Evolutionary conservation across 2,113 vertebrate genomes (phyloP).

Genomic region (Leptodactylus fuscus): DNA sequence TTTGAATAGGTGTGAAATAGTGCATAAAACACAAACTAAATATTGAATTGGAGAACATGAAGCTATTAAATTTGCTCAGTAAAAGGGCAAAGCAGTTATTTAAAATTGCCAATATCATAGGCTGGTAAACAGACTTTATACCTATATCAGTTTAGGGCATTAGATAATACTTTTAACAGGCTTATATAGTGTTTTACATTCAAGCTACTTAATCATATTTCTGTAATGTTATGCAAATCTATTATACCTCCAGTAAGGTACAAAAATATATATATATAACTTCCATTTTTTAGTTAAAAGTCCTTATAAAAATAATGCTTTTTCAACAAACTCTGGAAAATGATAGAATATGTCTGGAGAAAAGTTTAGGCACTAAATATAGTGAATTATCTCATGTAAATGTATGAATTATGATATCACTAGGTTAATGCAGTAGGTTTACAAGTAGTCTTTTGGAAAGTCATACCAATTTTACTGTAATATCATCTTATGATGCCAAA

Average conservation of each 20-base stretch:
- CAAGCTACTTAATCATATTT: not conserved
- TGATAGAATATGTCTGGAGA: no score
- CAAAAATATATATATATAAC: not conserved
- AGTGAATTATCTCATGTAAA: no score
- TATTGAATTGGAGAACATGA: not conserved
- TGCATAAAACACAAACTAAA: not conserved
- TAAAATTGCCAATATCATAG: not conserved
- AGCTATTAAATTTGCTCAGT: not conserved
- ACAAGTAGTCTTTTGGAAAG: no score
- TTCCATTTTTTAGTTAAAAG: not conserved
- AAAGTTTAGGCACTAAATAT: not conserved
- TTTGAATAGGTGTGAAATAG: constrained; percentile 31
- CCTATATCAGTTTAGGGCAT: not conserved
- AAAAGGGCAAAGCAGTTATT: not conserved
- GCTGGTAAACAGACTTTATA: not conserved
- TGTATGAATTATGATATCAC: no score
- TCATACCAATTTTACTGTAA: no score
- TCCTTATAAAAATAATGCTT: not conserved
- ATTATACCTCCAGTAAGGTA: not conserved
- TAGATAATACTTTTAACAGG: not conserved
- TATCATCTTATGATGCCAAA: no score
- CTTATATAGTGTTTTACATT: not conserved
- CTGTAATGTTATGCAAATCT: not conserved
- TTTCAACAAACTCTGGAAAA: not conserved
- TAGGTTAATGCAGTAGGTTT: no score